phyloP scores from a whole-genome alignment of 2,888 invertebrate genomes.

The Agrotis exclamationis region DNA sequence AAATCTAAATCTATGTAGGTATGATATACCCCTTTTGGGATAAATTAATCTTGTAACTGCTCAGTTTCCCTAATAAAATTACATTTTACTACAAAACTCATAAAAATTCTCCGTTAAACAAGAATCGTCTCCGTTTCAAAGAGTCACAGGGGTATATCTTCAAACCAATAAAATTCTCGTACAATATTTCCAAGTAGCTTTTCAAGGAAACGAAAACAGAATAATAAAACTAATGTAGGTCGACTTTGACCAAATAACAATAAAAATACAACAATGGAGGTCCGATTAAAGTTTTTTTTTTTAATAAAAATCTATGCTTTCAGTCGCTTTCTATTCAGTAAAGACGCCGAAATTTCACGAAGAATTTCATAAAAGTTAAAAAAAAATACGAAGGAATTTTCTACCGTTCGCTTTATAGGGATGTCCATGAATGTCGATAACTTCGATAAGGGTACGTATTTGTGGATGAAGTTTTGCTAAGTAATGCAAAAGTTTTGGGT shows the following conservation, averaged over 20 bases:
- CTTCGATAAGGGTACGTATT: constrained; percentile 22
- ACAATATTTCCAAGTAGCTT: constrained; percentile 1
- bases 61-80: constrained; percentile 11
- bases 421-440: constrained; percentile 23
- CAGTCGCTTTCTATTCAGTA: constrained; percentile 1
- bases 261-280: constrained; percentile 8
- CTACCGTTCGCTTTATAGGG: constrained; percentile 16
- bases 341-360: constrained; percentile 40
- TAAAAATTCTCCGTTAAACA: constrained; percentile 1
- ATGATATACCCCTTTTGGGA: background rate
- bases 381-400: constrained; percentile 26
- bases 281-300: constrained; percentile 29
- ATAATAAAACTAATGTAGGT: constrained; percentile 20
- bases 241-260: constrained; percentile 14
- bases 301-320: constrained; percentile 26
- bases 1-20: no score
- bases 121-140: background rate
- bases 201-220: constrained; percentile 22
- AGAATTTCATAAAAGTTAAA: constrained; percentile 60
- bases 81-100: background rate
- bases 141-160: constrained; percentile 18
- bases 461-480: constrained; percentile 12
- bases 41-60: background rate
- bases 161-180: constrained; percentile 16
- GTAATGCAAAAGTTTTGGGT: constrained; percentile 18